A percentile compares a stretch with the other conserved stretches of the same genome.
Evolutionary conservation across 2,113 vertebrate species (phyloP).

Genomic region (Pseudopipra pipra): DNA sequence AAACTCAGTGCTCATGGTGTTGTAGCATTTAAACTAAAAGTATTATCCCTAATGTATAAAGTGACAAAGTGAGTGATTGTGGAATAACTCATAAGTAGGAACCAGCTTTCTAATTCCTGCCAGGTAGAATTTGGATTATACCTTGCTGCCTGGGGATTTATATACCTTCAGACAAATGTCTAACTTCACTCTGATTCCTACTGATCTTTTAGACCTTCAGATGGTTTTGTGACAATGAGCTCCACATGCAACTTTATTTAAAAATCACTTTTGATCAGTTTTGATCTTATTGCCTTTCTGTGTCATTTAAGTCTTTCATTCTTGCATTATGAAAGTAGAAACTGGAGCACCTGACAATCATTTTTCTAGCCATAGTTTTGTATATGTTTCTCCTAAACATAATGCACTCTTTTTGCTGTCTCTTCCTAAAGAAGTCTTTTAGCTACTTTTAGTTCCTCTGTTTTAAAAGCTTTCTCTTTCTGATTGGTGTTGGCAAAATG

Average conservation of each 20-base stretch:
- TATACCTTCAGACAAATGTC: background rate
- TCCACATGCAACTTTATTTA: background rate
- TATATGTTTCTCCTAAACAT: background rate
- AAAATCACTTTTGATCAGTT: conserved; percentile 46
- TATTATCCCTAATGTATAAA: background rate
- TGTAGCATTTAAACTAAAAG: background rate
- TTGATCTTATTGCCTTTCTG: background rate
- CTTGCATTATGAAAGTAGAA: conserved; percentile 14
- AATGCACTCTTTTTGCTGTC: background rate
- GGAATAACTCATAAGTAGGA: background rate
- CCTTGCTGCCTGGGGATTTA: background rate
- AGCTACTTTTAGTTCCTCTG: background rate
- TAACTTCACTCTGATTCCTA: background rate
- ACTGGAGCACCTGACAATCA: conserved; percentile 16
- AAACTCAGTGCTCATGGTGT: background rate
- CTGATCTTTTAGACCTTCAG: conserved; percentile 5
- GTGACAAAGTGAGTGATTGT: background rate
- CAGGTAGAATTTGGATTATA: background rate
- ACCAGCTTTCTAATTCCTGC: background rate
- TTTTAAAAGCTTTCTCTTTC: background rate
- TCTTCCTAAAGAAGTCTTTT: background rate
- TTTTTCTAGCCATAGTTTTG: background rate
- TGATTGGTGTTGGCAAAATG: background rate
- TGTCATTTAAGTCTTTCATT: background rate
- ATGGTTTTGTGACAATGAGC: conserved; percentile 21